These are phyloP conservation scores for Pissodes strobi DNA, from an alignment of 1,140 invertebrate species.

Conservation along the genomic window DNA sequence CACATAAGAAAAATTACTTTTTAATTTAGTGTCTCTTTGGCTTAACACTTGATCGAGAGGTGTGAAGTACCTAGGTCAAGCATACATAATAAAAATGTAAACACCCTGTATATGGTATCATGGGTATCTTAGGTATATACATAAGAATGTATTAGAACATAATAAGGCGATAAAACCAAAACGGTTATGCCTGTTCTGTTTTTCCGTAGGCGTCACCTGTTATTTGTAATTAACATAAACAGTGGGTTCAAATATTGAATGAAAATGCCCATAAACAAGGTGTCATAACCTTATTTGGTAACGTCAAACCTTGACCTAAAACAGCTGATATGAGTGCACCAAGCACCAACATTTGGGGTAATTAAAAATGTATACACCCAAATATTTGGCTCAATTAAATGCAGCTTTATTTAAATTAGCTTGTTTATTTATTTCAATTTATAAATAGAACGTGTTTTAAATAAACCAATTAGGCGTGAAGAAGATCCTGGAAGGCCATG, in stretches of 20 bases:
- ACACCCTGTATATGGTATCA: no score
- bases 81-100: no score
- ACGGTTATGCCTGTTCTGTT: no score
- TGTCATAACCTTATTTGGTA: slow-evolving; percentile 40
- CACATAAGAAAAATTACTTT: no score
- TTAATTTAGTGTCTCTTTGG: no score
- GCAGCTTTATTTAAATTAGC: slow-evolving; percentile 3
- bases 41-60: no score
- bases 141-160: no score
- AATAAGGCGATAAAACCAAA: no score
- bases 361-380: no score
- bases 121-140: no score
- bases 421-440: slow-evolving; percentile 15
- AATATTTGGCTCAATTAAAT: no score
- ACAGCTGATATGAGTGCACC: slow-evolving; percentile 19
- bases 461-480: slow-evolving; percentile 19
- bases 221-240: slow-evolving; percentile 29
- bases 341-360: neutral
- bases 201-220: slow-evolving; percentile 3
- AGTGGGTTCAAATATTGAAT: slow-evolving; percentile 14
- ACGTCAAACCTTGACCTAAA: slow-evolving; percentile 25
- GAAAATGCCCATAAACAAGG: slow-evolving; percentile 14
- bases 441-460: slow-evolving; percentile 21
- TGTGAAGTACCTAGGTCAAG: no score
- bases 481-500: slow-evolving; percentile 11